phyloP scores from a whole-genome alignment of 1,140 invertebrate species.

The Colletes gigas region DNA sequence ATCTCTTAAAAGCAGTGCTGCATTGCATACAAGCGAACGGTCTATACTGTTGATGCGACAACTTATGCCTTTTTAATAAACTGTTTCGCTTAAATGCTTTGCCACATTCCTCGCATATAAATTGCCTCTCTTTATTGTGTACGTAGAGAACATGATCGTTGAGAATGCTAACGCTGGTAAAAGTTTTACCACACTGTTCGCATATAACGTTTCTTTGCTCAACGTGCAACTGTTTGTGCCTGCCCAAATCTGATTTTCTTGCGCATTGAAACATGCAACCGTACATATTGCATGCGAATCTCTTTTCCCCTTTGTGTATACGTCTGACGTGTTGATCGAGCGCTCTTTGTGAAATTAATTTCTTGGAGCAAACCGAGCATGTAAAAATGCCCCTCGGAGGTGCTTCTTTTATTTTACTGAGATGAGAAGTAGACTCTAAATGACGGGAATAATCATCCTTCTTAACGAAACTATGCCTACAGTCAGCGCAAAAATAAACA shows the following conservation, averaged over 20 bases:
- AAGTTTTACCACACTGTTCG: constrained; percentile 76
- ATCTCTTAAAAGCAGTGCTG: constrained; percentile 71
- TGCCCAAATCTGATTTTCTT: constrained; percentile 70
- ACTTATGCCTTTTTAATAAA: constrained; percentile 71
- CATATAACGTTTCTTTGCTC: constrained; percentile 71
- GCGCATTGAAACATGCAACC: constrained; percentile 72
- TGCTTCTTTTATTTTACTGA: constrained; percentile 64
- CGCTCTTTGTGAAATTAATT: constrained; percentile 70
- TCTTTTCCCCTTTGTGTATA: constrained; percentile 73
- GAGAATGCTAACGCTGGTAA: constrained; percentile 72
- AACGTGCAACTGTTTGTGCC: constrained; percentile 74
- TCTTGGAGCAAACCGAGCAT: constrained; percentile 73
- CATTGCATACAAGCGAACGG: constrained; percentile 71
- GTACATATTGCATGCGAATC: constrained; percentile 70
- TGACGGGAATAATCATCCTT: constrained; percentile 71
- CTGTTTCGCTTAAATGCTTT: constrained; percentile 75
- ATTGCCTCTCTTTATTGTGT: constrained; percentile 72
- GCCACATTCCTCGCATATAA: constrained; percentile 75
- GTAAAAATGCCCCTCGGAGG: constrained; percentile 58
- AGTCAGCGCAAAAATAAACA: constrained; percentile 66
- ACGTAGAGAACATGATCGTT: constrained; percentile 73
- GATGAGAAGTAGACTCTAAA: constrained; percentile 65
- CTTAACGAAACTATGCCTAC: constrained; percentile 70
- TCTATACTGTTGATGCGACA: constrained; percentile 72
- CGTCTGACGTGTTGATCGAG: constrained; percentile 73